Evolutionary conservation across 1,140 invertebrate species (phyloP).

Genomic region (Calephelis virginiensis): DNA sequence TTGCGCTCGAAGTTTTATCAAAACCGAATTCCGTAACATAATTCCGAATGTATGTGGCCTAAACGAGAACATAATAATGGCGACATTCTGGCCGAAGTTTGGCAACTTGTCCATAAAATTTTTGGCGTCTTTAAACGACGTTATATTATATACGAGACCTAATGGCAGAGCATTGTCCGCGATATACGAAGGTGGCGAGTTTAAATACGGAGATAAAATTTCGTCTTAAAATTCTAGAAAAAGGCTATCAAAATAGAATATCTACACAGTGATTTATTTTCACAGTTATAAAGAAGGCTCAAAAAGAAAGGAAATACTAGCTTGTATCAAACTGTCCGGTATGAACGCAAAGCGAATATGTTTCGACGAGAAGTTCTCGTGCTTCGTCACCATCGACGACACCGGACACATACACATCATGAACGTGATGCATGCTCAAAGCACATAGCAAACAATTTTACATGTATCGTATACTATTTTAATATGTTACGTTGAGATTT

Average conservation of each 20-base stretch:
- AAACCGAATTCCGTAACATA: too few species aligned
- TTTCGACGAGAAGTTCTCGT: slow-evolving; percentile 60
- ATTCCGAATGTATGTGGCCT: too few species aligned
- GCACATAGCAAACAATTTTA: slow-evolving; percentile 14
- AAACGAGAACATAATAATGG: too few species aligned
- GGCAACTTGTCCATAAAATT: too few species aligned
- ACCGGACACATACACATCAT: slow-evolving; percentile 65
- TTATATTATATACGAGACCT: too few species aligned
- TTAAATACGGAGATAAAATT: too few species aligned
- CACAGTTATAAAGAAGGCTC: slow-evolving; percentile 67
- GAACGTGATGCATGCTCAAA: slow-evolving; percentile 46
- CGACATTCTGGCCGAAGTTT: too few species aligned
- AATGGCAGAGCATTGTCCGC: too few species aligned
- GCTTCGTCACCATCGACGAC: slow-evolving; percentile 69
- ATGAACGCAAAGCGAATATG: slow-evolving; percentile 58
- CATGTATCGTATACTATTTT: slow-evolving; percentile 1
- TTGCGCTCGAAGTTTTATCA: too few species aligned
- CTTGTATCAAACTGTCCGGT: slow-evolving; percentile 66
- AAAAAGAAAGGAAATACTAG: slow-evolving; percentile 59
- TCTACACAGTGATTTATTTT: slow-evolving; percentile 18
- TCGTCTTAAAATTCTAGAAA: too few species aligned
- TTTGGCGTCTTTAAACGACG: too few species aligned
- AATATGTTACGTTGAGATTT: slow-evolving; percentile 10
- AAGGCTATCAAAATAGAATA: not conserved
- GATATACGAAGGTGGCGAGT: too few species aligned